These are phyloP conservation scores for Phyllopteryx taeniolatus DNA, from an alignment of 2,113 vertebrate species.

Conservation along the genomic window DNA sequence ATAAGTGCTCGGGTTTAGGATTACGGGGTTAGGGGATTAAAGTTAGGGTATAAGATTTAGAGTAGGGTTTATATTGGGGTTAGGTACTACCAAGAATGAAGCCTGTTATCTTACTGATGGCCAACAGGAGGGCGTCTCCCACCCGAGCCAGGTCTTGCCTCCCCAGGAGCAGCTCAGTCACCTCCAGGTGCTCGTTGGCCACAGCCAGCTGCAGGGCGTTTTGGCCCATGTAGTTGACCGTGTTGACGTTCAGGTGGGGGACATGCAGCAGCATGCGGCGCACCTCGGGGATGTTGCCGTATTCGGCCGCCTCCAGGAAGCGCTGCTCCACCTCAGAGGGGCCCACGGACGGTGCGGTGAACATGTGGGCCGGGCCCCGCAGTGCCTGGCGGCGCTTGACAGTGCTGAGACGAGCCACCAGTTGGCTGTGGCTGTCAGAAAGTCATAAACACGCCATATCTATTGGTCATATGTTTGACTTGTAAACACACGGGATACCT, in stretches of 20 bases:
- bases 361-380: constrained; percentile 95
- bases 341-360: constrained; percentile 82
- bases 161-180: constrained; percentile 90
- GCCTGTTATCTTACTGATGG: constrained; percentile 79
- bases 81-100: background rate
- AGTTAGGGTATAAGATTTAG: too few species aligned
- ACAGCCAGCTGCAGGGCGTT: constrained; percentile 92
- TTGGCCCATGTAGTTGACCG: constrained; percentile 98
- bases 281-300: constrained; percentile 95
- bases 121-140: constrained; percentile 90
- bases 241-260: constrained; percentile 88
- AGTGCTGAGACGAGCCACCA: constrained; percentile 77
- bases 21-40: too few species aligned
- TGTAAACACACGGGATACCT: background rate
- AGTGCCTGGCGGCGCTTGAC: constrained; percentile 87
- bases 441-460: constrained; percentile 18
- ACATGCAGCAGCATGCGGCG: constrained; percentile 93
- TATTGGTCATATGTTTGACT: background rate
- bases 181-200: constrained; percentile 92
- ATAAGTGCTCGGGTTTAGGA: too few species aligned
- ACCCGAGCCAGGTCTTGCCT: constrained; percentile 88
- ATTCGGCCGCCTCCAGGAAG: constrained; percentile 94
- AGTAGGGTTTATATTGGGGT: background rate
- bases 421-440: constrained; percentile 66
- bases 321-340: constrained; percentile 88